Evolutionary conservation across 2,113 vertebrate species (phyloP).

Genomic region (Proteles cristata): DNA sequence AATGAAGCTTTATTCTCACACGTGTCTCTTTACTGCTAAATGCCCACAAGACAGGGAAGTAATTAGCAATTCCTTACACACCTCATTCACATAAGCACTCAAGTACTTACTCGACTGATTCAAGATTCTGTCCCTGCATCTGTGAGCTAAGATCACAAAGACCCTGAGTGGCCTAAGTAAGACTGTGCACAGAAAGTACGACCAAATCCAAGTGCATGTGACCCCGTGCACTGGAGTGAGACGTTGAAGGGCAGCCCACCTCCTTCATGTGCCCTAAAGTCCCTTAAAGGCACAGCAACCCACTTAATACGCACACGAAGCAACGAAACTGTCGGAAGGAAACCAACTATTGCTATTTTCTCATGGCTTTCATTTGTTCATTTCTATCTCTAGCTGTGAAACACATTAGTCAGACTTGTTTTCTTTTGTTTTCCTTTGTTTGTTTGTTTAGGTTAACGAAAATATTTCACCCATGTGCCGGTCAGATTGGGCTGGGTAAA

Average conservation of each 20-base stretch:
- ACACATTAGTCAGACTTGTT: background rate
- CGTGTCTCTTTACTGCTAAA: background rate
- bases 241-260: background rate
- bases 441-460: constrained; percentile 43
- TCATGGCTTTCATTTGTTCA: background rate
- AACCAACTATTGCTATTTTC: background rate
- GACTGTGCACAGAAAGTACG: background rate
- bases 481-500: background rate
- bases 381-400: background rate
- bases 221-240: background rate
- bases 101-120: background rate
- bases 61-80: background rate
- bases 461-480: background rate
- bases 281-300: background rate
- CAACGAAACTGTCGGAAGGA: background rate
- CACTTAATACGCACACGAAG: background rate
- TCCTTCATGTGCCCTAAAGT: background rate
- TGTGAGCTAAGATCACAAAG: background rate
- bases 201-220: background rate
- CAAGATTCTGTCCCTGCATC: background rate
- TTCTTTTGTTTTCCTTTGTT: background rate
- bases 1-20: background rate
- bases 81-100: background rate
- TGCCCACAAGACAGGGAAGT: background rate
- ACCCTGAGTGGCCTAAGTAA: background rate